Conservation (phyloP, 2,113 vertebrate species). For the Polyodon spathula region DNA sequence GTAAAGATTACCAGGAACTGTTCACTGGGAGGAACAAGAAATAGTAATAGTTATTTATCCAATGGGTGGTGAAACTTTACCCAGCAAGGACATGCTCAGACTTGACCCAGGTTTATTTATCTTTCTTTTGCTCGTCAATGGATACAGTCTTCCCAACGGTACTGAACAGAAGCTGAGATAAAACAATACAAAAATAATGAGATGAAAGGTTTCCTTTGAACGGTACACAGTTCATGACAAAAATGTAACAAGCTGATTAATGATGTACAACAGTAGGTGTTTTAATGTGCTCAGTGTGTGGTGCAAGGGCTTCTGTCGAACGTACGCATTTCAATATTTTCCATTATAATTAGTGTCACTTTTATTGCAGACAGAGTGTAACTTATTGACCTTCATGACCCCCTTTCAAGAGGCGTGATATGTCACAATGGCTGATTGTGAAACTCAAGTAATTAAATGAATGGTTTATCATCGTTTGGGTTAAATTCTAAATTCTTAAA, state of each 20-base stretch:
- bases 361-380: too few species aligned
- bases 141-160: conserved; percentile 13
- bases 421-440: too few species aligned
- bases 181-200: not conserved
- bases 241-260: not conserved
- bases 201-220: not conserved
- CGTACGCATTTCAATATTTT: too few species aligned
- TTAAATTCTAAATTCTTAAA: too few species aligned
- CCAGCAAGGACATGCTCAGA: conserved; percentile 28
- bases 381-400: too few species aligned
- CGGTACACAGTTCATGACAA: not conserved
- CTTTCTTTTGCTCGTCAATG: conserved; percentile 16
- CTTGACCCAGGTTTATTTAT: conserved; percentile 28
- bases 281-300: too few species aligned
- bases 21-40: conserved; percentile 6
- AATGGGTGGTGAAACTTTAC: conserved; percentile 14
- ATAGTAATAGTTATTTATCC: conserved; percentile 15
- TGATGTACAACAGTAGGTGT: not conserved
- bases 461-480: too few species aligned
- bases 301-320: too few species aligned
- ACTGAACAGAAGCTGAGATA: not conserved
- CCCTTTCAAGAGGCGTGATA: too few species aligned
- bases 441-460: too few species aligned
- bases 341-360: too few species aligned
- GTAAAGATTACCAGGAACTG: conserved; percentile 7